These are phyloP conservation scores for Schizothorax lantsangensis DNA, from an alignment of 2,797 vertebrate genomes.

Conservation along the genomic window DNA sequence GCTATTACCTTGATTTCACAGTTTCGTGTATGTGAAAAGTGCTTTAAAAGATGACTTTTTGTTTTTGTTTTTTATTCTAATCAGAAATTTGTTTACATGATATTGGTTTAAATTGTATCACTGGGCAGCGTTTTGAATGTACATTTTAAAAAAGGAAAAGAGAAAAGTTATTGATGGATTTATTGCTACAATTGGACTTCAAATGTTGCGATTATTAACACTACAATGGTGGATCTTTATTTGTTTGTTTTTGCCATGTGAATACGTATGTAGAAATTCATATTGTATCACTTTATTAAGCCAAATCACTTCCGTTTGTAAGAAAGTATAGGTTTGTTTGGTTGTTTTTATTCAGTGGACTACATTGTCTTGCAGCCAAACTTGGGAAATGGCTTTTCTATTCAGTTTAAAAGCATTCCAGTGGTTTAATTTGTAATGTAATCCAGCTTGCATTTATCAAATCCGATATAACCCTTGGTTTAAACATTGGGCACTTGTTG, in stretches of 20 bases:
- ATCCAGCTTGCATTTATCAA: slow-evolving; percentile 44
- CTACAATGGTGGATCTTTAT: slow-evolving; percentile 36
- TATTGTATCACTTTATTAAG: slow-evolving; percentile 45
- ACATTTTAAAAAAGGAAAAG: slow-evolving; percentile 55
- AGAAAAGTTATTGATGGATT: slow-evolving; percentile 34
- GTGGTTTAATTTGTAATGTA: slow-evolving; percentile 42
- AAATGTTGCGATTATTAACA: slow-evolving; percentile 50
- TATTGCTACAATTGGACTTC: slow-evolving; percentile 48
- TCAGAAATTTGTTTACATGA: slow-evolving; percentile 59
- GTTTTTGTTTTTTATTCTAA: slow-evolving; percentile 26
- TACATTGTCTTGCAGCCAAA: slow-evolving; percentile 38
- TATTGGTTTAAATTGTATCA: slow-evolving; percentile 63
- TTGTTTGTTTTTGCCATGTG: slow-evolving; percentile 11
- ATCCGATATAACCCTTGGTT: slow-evolving; percentile 48
- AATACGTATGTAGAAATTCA: slow-evolving; percentile 25
- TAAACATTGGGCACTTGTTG: slow-evolving; percentile 56
- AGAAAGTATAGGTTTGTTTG: slow-evolving; percentile 45
- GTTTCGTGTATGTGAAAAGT: slow-evolving; percentile 24
- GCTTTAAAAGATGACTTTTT: slow-evolving; percentile 26
- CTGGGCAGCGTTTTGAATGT: slow-evolving; percentile 73
- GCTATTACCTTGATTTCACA: slow-evolving; percentile 33
- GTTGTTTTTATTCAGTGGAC: slow-evolving; percentile 38
- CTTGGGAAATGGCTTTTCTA: slow-evolving; percentile 50
- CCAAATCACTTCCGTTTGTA: slow-evolving; percentile 53
- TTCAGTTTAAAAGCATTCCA: slow-evolving; percentile 48